A percentile compares a stretch with the other conserved stretches of the same genome.
These are phyloP conservation scores for Asbolus verrucosus DNA, from an alignment of 1,140 invertebrate species.

Conservation along the genomic window DNA sequence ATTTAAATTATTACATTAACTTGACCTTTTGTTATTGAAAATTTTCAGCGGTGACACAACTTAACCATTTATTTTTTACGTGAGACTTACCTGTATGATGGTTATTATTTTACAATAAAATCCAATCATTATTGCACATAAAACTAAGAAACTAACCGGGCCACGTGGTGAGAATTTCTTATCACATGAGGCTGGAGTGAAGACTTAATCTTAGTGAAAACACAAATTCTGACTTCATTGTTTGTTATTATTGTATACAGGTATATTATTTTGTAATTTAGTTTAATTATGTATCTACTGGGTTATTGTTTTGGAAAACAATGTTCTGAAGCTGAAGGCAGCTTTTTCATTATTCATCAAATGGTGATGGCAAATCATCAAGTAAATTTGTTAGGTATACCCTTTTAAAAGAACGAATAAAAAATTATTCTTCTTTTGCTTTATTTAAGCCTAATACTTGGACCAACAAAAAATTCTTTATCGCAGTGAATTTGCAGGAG, in stretches of 20 bases:
- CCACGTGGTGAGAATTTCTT: slow-evolving; percentile 19
- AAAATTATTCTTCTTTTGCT: too few species aligned
- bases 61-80: neutral
- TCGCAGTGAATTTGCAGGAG: too few species aligned
- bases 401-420: too few species aligned
- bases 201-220: slow-evolving; percentile 26
- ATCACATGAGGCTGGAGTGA: slow-evolving; percentile 16
- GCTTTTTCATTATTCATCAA: too few species aligned
- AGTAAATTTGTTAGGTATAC: too few species aligned
- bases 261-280: too few species aligned
- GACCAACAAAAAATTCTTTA: too few species aligned
- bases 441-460: too few species aligned
- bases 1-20: slow-evolving; percentile 27
- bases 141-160: slow-evolving; percentile 1
- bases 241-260: slow-evolving; percentile 22
- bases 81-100: slow-evolving; percentile 1
- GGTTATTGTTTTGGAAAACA: too few species aligned
- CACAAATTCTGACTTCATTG: slow-evolving; percentile 13
- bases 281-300: too few species aligned
- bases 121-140: slow-evolving; percentile 31
- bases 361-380: too few species aligned
- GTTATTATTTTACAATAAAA: slow-evolving; percentile 10
- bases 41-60: slow-evolving; percentile 10
- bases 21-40: slow-evolving; percentile 25
- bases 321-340: too few species aligned